Conservation (phyloP, 2,797 vertebrate genomes). For the Nasua narica region DNA sequence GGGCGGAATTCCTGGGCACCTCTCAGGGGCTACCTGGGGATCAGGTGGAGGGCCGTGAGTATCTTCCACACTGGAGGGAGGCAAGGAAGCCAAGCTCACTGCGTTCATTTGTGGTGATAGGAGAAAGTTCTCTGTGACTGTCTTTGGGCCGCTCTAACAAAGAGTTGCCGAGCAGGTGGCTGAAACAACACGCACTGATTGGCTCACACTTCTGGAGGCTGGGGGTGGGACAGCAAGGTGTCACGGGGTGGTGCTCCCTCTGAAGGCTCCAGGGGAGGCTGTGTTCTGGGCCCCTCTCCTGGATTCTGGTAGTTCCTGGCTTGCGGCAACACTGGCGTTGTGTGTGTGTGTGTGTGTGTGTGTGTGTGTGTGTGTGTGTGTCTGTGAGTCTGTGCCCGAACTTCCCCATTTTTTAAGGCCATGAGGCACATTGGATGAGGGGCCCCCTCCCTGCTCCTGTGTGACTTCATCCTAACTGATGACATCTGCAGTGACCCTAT, state of each 20-base stretch:
- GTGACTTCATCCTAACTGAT: neutral
- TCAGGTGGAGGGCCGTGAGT: neutral
- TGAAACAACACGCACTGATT: neutral
- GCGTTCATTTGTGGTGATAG: neutral
- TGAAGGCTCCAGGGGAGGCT: neutral
- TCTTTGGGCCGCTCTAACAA: neutral
- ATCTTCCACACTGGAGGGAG: neutral
- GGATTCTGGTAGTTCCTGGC: neutral
- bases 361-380: neutral
- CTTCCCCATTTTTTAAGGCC: neutral
- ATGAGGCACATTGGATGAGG: neutral
- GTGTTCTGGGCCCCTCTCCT: neutral
- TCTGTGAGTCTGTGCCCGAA: neutral
- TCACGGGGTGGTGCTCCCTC: accelerated
- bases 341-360: neutral
- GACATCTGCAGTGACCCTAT: neutral
- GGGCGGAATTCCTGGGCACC: neutral
- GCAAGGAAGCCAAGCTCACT: neutral
- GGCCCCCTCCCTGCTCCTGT: neutral
- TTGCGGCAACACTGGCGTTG: accelerated
- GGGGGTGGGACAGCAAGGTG: neutral
- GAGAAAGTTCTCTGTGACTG: neutral
- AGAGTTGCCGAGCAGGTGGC: too few species aligned
- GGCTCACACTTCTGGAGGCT: neutral
- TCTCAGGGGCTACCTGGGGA: neutral